phyloP scores from a whole-genome alignment of 1,140 invertebrate genomes.

The Telenomus remus region DNA sequence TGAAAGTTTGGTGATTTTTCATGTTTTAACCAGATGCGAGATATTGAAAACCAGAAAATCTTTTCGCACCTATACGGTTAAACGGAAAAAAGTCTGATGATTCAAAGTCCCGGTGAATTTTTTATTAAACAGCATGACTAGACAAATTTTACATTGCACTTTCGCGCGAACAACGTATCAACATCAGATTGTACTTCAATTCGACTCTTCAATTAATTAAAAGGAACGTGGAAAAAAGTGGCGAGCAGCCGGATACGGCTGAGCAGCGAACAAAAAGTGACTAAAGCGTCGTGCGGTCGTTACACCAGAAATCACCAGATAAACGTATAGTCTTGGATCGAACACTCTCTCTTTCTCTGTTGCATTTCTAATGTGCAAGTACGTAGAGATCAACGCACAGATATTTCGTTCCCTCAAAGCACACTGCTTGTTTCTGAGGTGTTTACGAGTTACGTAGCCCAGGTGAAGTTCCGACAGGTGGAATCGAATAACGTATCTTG shows the following conservation, averaged over 20 bases:
- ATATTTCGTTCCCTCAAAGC: slow-evolving; percentile 45
- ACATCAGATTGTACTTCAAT: slow-evolving; percentile 31
- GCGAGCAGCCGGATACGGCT: slow-evolving; percentile 10
- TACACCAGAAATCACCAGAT: slow-evolving; percentile 32
- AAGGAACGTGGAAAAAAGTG: slow-evolving; percentile 30
- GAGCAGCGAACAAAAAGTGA: slow-evolving; percentile 1
- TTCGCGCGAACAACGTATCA: slow-evolving; percentile 8
- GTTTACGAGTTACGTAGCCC: slow-evolving; percentile 53
- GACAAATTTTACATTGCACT: slow-evolving; percentile 18
- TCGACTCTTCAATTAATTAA: slow-evolving; percentile 46
- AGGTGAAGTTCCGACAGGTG: slow-evolving; percentile 56
- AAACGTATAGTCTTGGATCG: slow-evolving; percentile 43
- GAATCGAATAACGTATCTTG: slow-evolving; percentile 53
- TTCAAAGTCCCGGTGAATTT: too few relatives aligned
- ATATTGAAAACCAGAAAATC: too few relatives aligned
- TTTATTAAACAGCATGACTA: slow-evolving; percentile 16
- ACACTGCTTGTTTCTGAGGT: slow-evolving; percentile 45
- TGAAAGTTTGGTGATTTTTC: too few relatives aligned
- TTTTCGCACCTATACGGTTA: too few relatives aligned
- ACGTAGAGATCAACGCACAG: slow-evolving; percentile 43
- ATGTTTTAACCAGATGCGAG: too few relatives aligned
- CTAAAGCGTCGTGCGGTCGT: slow-evolving; percentile 16
- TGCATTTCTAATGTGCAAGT: slow-evolving; percentile 43
- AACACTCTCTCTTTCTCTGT: slow-evolving; percentile 19
- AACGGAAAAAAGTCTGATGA: too few relatives aligned